A percentile compares a stretch with the other conserved stretches of the same genome.
Evolutionary conservation across 2,113 vertebrate species (phyloP).

Genomic region (Leptosomus discolor): DNA sequence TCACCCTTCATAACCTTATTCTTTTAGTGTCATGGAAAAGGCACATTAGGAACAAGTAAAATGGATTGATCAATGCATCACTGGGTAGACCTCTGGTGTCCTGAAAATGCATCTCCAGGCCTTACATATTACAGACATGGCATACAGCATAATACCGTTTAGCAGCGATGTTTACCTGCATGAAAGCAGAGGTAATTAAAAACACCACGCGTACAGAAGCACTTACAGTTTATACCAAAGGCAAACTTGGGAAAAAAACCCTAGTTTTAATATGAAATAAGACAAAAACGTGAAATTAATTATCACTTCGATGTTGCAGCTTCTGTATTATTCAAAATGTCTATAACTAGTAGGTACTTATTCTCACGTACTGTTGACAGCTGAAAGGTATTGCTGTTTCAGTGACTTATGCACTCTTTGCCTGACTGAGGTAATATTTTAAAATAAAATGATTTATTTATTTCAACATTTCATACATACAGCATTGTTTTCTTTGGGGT

Average conservation of each 20-base stretch:
- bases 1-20: neutral
- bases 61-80: neutral
- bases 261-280: neutral
- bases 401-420: neutral
- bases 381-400: neutral
- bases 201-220: neutral
- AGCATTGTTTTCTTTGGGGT: neutral
- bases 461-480: neutral
- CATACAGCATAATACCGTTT: neutral
- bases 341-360: neutral
- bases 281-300: neutral
- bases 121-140: neutral
- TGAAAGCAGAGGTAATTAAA: neutral
- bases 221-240: neutral
- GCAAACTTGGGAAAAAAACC: neutral
- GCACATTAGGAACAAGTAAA: neutral
- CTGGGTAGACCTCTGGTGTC: neutral
- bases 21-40: neutral
- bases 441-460: neutral
- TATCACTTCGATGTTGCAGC: neutral
- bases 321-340: neutral
- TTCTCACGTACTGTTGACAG: neutral
- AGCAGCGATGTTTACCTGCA: neutral
- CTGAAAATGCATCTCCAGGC: neutral
- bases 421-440: neutral